Evolutionary conservation across 2,113 vertebrate species (phyloP).

Genomic region (Actenoides hombroni): DNA sequence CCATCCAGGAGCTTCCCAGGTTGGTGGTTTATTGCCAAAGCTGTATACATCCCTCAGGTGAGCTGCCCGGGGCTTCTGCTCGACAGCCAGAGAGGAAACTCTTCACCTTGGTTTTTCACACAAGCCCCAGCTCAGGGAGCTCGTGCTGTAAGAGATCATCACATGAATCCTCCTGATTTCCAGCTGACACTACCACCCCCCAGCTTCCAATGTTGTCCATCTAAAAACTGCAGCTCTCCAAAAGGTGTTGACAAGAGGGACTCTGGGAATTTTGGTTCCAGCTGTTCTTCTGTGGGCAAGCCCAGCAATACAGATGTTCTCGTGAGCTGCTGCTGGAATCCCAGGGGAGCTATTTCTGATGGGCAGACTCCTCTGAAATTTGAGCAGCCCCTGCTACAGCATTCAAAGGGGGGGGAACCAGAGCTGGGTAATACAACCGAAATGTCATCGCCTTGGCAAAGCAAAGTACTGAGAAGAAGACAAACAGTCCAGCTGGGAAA

Average conservation of each 20-base stretch:
- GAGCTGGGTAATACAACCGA: not conserved
- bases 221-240: not conserved
- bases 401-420: not conserved
- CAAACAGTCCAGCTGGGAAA: not conserved
- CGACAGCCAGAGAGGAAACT: not conserved
- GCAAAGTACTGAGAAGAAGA: not conserved
- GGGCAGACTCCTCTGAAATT: not conserved
- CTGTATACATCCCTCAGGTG: too few species aligned
- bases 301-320: not conserved
- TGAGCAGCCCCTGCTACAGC: not conserved
- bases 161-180: too few species aligned
- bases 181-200: too few species aligned
- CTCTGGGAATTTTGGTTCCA: not conserved
- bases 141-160: too few species aligned
- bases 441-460: not conserved
- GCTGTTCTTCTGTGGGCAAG: not conserved
- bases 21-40: not conserved
- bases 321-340: not conserved
- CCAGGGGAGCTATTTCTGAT: not conserved
- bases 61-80: not conserved
- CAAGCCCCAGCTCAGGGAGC: too few species aligned
- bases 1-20: not conserved
- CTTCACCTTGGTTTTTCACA: not conserved
- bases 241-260: not conserved
- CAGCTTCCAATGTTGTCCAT: accelerated